Evolutionary conservation across 2,797 vertebrate genomes (phyloP), one percentile per base, ranked within the genome.

Genomic region (Balearica regulorum): DNA sequence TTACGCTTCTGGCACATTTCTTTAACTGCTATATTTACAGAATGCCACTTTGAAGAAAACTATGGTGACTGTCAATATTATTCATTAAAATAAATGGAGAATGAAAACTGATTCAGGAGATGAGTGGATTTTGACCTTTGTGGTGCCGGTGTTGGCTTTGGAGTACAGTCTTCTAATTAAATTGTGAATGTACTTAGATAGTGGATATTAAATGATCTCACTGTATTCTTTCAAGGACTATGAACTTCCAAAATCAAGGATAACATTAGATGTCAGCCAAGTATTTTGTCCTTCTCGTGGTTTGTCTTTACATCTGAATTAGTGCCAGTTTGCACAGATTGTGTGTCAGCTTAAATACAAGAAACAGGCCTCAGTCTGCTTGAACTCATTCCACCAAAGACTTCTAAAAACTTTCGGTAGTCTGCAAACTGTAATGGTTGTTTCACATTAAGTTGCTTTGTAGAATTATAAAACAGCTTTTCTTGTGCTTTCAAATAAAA

Each of bases 261-360:
- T 90, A 96, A 83, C 88, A 80, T 97, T 97, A 97, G 87, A 96
- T 97, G 97, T 97, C 94, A 97, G 90, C 96, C 97, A 97, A 80
- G 90, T 89, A 94, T 91, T 98, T 97, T 98, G 96, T 97, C 96
- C 95, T 97, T 97, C 82, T 92, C 76, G 8, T 83, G 90, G 97
- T 98, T 98, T 97, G 86, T 96, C 91, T 97, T 97, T 91, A 94
- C 61, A 89, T 97, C 95, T 98, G 97, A 98, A 98, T 92, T 97
- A 86, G 80, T 97, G 92, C 95, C 97, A 98, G 86, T 97, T 98
- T 91, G 96, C 97, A 97, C 97, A 98, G 96, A 97, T 98, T 98
- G 96, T 96, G 55, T 98, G 95, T 98, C 97, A 98, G 95, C 83
- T 98, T 96, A 96, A 97, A 91, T 96, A 97, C 95, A 97, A 95